phyloP scores from a whole-genome alignment of 2,113 vertebrate species.

The Stegastes partitus region DNA sequence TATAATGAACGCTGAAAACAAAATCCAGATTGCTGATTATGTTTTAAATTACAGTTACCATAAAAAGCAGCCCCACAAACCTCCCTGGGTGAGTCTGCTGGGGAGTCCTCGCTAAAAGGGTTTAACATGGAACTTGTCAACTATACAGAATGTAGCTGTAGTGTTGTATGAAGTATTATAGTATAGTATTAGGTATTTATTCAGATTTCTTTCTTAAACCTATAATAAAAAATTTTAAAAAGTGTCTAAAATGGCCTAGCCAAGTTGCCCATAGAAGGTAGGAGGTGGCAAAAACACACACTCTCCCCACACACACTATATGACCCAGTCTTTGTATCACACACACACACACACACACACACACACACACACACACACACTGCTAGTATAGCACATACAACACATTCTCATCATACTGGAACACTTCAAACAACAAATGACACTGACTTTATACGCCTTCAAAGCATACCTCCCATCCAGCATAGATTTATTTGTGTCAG shows the following conservation, averaged over 20 bases:
- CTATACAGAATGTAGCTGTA: constrained; percentile 18
- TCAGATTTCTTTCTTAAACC: constrained; percentile 10
- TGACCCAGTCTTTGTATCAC: constrained; percentile 11
- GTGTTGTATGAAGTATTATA: constrained; percentile 5
- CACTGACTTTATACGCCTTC: constrained; percentile 57
- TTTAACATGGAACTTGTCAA: constrained; percentile 47
- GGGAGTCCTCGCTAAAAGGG: constrained; percentile 31
- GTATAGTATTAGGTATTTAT: constrained; percentile 3
- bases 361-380: constrained; percentile 19
- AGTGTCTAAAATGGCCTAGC: background rate
- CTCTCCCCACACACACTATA: background rate
- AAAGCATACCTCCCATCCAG: constrained; percentile 69
- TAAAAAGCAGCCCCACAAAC: constrained; percentile 53
- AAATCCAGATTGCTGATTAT: constrained; percentile 54
- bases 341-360: constrained; percentile 1
- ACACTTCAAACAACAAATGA: constrained; percentile 39
- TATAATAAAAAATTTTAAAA: background rate
- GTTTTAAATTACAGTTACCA: constrained; percentile 64
- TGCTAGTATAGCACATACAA: constrained; percentile 25
- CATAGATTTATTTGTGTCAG: constrained; percentile 77
- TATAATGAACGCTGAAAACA: constrained; percentile 45
- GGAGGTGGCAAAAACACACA: constrained; percentile 3
- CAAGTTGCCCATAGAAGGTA: too few relatives aligned
- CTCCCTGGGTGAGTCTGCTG: constrained; percentile 35
- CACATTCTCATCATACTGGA: constrained; percentile 42